Evolutionary conservation across 2,797 vertebrate genomes (phyloP).

Genomic region (Gymnopithys bicolor): DNA sequence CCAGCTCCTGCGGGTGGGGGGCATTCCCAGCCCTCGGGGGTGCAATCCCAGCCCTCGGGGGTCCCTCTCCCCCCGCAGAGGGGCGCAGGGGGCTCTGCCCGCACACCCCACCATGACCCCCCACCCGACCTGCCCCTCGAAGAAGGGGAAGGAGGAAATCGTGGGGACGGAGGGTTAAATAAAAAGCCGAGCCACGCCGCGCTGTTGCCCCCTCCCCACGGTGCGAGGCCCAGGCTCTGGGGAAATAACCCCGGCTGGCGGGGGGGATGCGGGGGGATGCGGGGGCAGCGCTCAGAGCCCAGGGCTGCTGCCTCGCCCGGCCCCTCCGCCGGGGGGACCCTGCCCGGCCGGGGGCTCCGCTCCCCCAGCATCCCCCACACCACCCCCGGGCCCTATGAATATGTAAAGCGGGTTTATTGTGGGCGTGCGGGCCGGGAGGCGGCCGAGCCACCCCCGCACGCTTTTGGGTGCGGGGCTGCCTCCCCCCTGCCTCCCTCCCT

Average conservation of each 20-base stretch:
- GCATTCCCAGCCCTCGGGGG: not conserved
- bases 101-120: not conserved
- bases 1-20: too few species aligned
- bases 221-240: conserved; percentile 32
- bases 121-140: not conserved
- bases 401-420: conserved; percentile 64
- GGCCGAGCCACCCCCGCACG: not conserved
- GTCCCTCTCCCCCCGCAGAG: not conserved
- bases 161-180: not conserved
- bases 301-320: not conserved
- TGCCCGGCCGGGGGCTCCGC: not conserved
- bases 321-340: not conserved
- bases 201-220: not conserved
- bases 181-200: not conserved
- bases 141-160: not conserved
- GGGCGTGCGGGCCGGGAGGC: conserved; percentile 4
- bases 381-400: conserved; percentile 41
- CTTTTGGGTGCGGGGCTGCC: conserved; percentile 51
- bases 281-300: too few species aligned
- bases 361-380: not conserved
- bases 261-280: not conserved
- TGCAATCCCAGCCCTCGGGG: not conserved
- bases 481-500: not conserved
- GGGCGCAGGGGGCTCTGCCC: not conserved
- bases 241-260: conserved; percentile 22